Evolutionary conservation across 2,888 invertebrate species (phyloP), one percentile per base, ranked within the genome.

Genomic region (Melolontha melolontha): DNA sequence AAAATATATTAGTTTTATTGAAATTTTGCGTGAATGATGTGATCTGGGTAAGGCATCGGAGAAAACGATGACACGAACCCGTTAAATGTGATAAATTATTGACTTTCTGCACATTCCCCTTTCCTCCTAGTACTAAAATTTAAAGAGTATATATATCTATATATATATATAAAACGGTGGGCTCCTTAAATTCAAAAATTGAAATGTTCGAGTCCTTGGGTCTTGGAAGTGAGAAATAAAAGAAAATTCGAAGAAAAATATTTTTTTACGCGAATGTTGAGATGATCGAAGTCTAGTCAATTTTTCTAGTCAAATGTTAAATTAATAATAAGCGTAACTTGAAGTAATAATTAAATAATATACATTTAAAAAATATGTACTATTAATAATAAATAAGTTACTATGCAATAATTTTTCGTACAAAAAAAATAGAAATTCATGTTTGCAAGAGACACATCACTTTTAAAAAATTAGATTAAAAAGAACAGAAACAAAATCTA

Each of bases 371-470:
- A 76, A 75, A 78, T 34, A 34, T 34, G 7, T 34, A 34, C 34
- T 34, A 34, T 34, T 34, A 34, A 34, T 34, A 34, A 34, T 34
- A 34, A 34, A 8, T 6, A 34, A 34, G 6, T 10, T 2, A 34
- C 77, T 68, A 74, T 75, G 80, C 80, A 80, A 80, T 80, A 80
- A 79, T 73, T 73, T 59, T 76, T 74, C 69, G 72, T 76, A 75
- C 73, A 70, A 70, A 72, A 7, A 51, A 65, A 16, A 5, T 39
- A 41, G 12, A 49, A 49, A 27, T 11, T 62, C 27, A 34, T 44
- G 44, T 59, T 44, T 44, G 44, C 59, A 59, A 79, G 79, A 81
- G 80, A 76, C 80, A 81, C 80, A 81, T 80, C 80, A 79, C 78
- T 77, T 73, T 69, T 63, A 59, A 42, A 67, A 34, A 34, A 34